Conservation (phyloP, 2,113 vertebrate species). For the Arothron firmamentum region DNA sequence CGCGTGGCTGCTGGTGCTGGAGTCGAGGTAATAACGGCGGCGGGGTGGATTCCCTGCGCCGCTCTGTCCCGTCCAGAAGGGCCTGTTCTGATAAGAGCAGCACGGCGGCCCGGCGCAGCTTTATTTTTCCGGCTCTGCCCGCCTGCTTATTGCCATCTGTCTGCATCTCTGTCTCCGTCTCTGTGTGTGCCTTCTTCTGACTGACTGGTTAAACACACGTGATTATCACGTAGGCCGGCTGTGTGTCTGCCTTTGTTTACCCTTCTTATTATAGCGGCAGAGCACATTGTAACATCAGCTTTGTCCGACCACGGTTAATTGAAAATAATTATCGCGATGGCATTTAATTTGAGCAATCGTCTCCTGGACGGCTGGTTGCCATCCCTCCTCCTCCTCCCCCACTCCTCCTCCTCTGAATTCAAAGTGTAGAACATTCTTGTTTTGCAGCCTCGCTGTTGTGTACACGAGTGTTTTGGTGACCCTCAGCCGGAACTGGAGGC, state of each 20-base stretch:
- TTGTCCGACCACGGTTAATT: constrained; percentile 63
- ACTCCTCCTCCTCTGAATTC: constrained; percentile 49
- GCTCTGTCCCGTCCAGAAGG: constrained; percentile 35
- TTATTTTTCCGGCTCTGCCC: constrained; percentile 7
- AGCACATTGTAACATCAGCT: constrained; percentile 52
- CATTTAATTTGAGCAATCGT: constrained; percentile 72
- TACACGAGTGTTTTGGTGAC: constrained; percentile 36
- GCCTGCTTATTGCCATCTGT: constrained; percentile 21
- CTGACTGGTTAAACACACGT: constrained; percentile 27
- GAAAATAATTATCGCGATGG: constrained; percentile 69
- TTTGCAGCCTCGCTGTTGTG: constrained; percentile 31
- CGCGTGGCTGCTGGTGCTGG: constrained; percentile 25
- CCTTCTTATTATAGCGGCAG: constrained; percentile 48
- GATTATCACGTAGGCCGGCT: constrained; percentile 42
- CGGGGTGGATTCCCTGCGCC: constrained; percentile 24
- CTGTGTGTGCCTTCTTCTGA: constrained; percentile 19
- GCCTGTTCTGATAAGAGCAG: constrained; percentile 27
- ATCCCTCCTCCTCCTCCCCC: constrained; percentile 57
- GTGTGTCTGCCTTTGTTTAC: constrained; percentile 57
- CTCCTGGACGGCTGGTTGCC: constrained; percentile 57
- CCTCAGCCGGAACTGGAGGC: constrained; percentile 19
- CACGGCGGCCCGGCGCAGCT: neutral
- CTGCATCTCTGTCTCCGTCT: constrained; percentile 31
- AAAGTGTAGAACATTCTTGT: constrained; percentile 25
- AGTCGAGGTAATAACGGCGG: constrained; percentile 43